These are phyloP conservation scores for Episyrphus balteatus DNA, from an alignment of 1,140 invertebrate species.

Conservation along the genomic window DNA sequence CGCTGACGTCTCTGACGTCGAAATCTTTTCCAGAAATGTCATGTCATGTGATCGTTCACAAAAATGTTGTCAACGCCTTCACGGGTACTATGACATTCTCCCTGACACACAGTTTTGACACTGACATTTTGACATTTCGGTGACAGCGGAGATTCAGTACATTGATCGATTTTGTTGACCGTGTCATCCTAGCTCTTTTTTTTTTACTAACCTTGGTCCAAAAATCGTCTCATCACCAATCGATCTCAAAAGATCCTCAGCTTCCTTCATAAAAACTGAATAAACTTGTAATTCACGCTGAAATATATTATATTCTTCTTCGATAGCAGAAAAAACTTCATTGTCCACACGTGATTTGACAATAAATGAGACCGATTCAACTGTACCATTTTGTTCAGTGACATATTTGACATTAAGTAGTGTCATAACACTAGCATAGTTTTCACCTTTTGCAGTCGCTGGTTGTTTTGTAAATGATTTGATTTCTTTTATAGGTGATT, in stretches of 20 bases:
- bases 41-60: too few relatives aligned
- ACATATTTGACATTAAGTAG: conserved; percentile 4
- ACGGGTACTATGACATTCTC: too few relatives aligned
- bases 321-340: conserved; percentile 2
- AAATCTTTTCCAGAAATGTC: not conserved
- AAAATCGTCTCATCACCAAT: conserved; percentile 6
- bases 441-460: conserved; percentile 11
- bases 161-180: too few relatives aligned
- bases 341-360: conserved; percentile 7
- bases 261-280: conserved; percentile 1
- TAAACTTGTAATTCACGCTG: conserved; percentile 7
- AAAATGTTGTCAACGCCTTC: too few relatives aligned
- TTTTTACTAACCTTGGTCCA: conserved; percentile 6
- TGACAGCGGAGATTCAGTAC: too few relatives aligned
- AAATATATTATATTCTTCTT: conserved; percentile 8
- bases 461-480: conserved; percentile 1
- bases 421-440: conserved; percentile 7
- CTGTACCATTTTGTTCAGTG: not conserved
- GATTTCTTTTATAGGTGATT: not conserved
- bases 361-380: conserved; percentile 3
- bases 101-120: too few relatives aligned
- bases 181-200: too few relatives aligned
- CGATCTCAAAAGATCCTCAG: conserved; percentile 1
- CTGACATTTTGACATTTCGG: too few relatives aligned
- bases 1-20: not conserved